A percentile compares a stretch with the other conserved stretches of the same genome.
These are phyloP conservation scores for Bombus waltoni DNA, from an alignment of 1,140 invertebrate genomes.

Conservation along the genomic window DNA sequence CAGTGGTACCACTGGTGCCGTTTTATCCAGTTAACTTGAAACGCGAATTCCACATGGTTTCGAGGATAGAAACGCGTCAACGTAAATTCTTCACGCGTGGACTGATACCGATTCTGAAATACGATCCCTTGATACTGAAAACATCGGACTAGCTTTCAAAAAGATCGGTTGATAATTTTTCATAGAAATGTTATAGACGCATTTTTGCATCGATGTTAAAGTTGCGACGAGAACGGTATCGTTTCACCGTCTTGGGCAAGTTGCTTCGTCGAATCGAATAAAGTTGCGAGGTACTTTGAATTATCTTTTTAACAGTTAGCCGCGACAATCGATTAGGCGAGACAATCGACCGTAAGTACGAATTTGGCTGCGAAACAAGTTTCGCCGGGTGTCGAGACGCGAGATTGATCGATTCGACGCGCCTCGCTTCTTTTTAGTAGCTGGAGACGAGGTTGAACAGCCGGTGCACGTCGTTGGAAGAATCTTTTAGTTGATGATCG, in stretches of 20 bases:
- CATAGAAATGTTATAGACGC: neutral
- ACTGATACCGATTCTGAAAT: neutral
- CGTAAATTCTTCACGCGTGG: neutral
- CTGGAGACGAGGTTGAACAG: neutral
- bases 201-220: neutral
- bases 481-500: neutral
- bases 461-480: neutral
- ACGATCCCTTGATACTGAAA: neutral
- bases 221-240: neutral
- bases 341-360: conserved; percentile 51
- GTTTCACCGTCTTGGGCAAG: neutral
- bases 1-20: conserved; percentile 11
- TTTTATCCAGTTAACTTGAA: conserved; percentile 47
- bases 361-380: conserved; percentile 58
- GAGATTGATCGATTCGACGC: conserved; percentile 60
- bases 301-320: conserved; percentile 10
- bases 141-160: too few relatives aligned
- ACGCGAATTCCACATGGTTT: conserved; percentile 10
- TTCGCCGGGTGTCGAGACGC: conserved; percentile 41
- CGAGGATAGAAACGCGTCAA: neutral
- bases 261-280: neutral
- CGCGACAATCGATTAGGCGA: neutral
- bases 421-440: conserved; percentile 27
- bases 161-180: neutral
- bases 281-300: neutral